phyloP scores from a whole-genome alignment of 2,113 vertebrate genomes.

The Rhinopithecus roxellana region DNA sequence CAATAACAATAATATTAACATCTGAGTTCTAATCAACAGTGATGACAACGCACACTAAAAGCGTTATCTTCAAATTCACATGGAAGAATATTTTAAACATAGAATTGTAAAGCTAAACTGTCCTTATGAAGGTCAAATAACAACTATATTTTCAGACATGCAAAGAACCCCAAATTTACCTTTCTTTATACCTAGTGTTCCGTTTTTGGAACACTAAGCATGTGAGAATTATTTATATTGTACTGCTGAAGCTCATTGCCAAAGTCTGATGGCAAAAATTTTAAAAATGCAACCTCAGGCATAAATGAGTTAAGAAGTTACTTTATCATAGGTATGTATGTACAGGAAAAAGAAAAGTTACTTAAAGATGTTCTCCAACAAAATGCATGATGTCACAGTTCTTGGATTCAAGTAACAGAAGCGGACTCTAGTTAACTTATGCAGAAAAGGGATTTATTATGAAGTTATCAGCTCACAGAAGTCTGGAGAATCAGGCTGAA shows the following conservation, averaged over 20 bases:
- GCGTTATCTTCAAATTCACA: not conserved
- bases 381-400: not conserved
- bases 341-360: not conserved
- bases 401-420: slow-evolving; percentile 13
- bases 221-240: too few species aligned
- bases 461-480: slow-evolving; percentile 3
- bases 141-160: not conserved
- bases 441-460: slow-evolving; percentile 25
- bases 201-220: too few species aligned
- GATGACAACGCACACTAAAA: not conserved
- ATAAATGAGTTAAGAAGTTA: too few species aligned
- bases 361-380: slow-evolving; percentile 7
- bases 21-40: not conserved
- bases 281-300: too few species aligned
- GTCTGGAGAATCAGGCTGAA: not conserved
- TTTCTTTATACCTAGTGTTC: not conserved
- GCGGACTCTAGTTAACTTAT: not conserved
- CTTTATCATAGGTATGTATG: too few species aligned
- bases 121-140: slow-evolving; percentile 33
- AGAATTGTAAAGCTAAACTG: slow-evolving; percentile 43
- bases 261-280: too few species aligned
- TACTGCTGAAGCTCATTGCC: too few species aligned
- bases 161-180: not conserved
- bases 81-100: not conserved
- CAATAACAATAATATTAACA: slow-evolving; percentile 41